phyloP scores from a whole-genome alignment of 2,797 vertebrate species.

The Sebastes goodei region DNA sequence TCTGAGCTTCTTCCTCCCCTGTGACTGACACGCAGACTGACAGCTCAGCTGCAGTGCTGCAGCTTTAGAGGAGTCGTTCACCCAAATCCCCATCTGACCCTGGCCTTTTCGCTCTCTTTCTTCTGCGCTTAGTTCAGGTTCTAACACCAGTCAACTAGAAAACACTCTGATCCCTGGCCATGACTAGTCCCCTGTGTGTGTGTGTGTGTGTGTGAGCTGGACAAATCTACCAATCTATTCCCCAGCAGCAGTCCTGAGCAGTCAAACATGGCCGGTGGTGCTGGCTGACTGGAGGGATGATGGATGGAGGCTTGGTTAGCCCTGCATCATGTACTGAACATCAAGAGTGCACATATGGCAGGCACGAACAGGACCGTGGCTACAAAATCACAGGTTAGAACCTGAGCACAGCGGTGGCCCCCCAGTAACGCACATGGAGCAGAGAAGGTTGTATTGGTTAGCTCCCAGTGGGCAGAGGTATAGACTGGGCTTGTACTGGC shows the following conservation, averaged over 20 bases:
- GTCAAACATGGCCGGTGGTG: conserved; percentile 66
- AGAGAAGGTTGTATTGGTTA: background rate
- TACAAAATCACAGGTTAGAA: conserved; percentile 14
- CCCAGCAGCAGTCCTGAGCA: conserved; percentile 55
- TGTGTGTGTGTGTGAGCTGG: conserved; percentile 21
- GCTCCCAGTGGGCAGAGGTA: conserved; percentile 28
- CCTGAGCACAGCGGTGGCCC: background rate
- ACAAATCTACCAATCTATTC: conserved; percentile 74
- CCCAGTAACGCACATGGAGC: background rate
- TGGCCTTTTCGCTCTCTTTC: conserved; percentile 32
- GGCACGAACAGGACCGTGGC: conserved; percentile 16
- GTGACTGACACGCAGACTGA: conserved; percentile 22
- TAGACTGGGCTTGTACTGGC: conserved; percentile 20
- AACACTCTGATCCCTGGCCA: conserved; percentile 55
- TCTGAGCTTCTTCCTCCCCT: background rate
- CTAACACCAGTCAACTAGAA: conserved; percentile 71
- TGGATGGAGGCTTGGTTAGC: conserved; percentile 70
- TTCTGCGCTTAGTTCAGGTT: conserved; percentile 55
- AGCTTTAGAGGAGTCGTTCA: conserved; percentile 62
- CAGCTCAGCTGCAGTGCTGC: conserved; percentile 27
- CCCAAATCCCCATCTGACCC: conserved; percentile 64
- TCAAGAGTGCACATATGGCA: conserved; percentile 27
- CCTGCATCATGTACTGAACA: conserved; percentile 62
- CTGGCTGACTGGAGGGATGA: conserved; percentile 76
- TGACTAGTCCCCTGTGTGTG: conserved; percentile 44